These are phyloP conservation scores for Diplodus puntazzo DNA, from an alignment of 2,797 vertebrate genomes.

Conservation along the genomic window DNA sequence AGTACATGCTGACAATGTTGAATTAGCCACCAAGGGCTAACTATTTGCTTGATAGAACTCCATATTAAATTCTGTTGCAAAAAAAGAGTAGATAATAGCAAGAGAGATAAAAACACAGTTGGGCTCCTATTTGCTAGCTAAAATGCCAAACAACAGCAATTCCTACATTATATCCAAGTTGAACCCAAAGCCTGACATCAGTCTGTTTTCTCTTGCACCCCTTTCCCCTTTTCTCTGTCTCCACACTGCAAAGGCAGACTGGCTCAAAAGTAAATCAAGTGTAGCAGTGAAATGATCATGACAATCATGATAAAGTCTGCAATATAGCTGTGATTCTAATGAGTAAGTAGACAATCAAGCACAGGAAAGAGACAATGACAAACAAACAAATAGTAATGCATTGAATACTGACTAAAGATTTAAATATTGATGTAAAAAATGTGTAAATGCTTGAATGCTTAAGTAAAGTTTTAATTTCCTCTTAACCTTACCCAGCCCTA, in stretches of 20 bases:
- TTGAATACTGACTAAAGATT: constrained; percentile 10
- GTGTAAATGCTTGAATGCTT: background rate
- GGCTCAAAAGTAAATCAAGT: background rate
- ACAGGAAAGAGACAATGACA: background rate
- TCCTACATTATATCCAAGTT: background rate
- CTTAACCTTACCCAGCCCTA: background rate
- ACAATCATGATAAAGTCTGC: background rate
- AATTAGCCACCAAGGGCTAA: constrained; percentile 9
- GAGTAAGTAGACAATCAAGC: background rate
- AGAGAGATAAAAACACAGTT: background rate
- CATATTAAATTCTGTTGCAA: background rate
- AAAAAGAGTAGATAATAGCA: background rate
- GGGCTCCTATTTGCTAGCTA: background rate
- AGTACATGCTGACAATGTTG: background rate
- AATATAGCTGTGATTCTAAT: constrained; percentile 8
- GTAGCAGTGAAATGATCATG: background rate
- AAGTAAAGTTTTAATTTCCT: background rate
- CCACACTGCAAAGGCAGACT: background rate
- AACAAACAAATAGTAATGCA: background rate
- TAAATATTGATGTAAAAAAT: constrained; percentile 3
- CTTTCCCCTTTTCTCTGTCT: background rate
- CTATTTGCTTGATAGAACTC: background rate
- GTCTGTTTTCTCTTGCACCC: background rate
- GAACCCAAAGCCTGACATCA: background rate
- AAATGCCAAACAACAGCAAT: background rate